These are phyloP conservation scores for Argyresthia goedartella DNA, from an alignment of 2,888 invertebrate species.

Conservation along the genomic window DNA sequence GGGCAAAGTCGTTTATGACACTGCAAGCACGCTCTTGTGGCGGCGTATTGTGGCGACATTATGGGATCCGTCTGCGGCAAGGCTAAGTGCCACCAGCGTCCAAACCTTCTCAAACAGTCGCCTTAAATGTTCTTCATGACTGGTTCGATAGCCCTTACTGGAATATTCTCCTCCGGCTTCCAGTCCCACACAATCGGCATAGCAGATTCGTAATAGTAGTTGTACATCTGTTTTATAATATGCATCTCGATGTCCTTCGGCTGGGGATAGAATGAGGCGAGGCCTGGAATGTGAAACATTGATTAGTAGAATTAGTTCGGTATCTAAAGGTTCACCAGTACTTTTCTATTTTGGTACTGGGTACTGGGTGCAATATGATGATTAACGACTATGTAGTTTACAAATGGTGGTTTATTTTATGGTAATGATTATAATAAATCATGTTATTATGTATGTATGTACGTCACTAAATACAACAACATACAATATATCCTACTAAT, in stretches of 20 bases:
- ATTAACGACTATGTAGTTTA: no score
- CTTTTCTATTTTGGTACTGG: no score
- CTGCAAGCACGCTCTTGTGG: background rate
- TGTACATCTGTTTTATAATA: constrained; percentile 81
- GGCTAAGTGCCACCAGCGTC: no score
- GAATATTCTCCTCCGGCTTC: constrained; percentile 63
- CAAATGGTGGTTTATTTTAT: no score
- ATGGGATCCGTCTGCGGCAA: background rate
- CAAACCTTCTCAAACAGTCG: constrained; percentile 5
- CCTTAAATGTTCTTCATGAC: constrained; percentile 59
- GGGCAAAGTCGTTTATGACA: no score
- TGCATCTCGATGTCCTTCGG: constrained; percentile 81
- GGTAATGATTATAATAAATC: no score
- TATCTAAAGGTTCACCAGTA: no score
- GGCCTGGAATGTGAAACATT: constrained; percentile 56
- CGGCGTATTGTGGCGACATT: background rate
- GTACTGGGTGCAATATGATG: no score
- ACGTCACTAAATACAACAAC: no score
- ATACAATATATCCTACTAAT: no score
- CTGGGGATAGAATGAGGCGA: constrained; percentile 89
- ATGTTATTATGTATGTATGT: no score
- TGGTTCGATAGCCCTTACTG: constrained; percentile 53
- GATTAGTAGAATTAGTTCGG: background rate
- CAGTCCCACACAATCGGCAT: constrained; percentile 80
- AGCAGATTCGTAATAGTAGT: constrained; percentile 82